Base-by-base conservation (phyloP, 2,113 vertebrate genomes). In the Eulemur macaco region DNA sequence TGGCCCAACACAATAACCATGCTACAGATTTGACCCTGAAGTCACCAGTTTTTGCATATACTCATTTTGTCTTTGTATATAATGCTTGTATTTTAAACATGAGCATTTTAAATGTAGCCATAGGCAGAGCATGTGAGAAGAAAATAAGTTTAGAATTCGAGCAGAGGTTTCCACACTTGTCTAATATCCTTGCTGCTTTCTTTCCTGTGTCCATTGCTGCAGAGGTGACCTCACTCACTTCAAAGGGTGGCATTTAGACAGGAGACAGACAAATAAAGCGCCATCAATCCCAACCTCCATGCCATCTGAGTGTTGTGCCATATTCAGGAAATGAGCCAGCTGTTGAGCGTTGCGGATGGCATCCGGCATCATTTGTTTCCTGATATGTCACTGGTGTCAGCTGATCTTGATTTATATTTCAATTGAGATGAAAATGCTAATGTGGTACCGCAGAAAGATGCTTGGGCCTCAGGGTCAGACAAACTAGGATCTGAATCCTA, bases 371-470 rank as follows among this genome's bases (percentile, higher is more conserved):
- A 27, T 83, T 54, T 71, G 13, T 58, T 93, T 69, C 29, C 74
- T 68, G 39, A 54, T 39, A 23, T 42, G 54, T 86, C 92, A 80
- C 58, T 54, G 14, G 13, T 64, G 64, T 76, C 58, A 56, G 66
- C 4, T 73, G 63, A 84, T 15, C 37, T 3, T 27, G 29, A 34
- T 94, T 95, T 84, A 52, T 73, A 58, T 86, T 39, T 87, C 52
- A 93, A 76, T 84, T 93, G 29, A 64, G 34, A 95, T 80, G 45
- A 89, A 95, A 80, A 92, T 86, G 63, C 6, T 74, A 29, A 89
- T 54, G 29, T 31, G 27, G 42, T 64, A 56, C 18, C 58, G 39
- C 13, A 21, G 39, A 88, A 86, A 27, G 60, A 21, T 13, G 25
- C 21, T 15, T 71, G 45, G 52, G 21, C 34, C 45, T 71, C 1